phyloP scores from a whole-genome alignment of 2,888 invertebrate species.

The Nudaria mundana region DNA sequence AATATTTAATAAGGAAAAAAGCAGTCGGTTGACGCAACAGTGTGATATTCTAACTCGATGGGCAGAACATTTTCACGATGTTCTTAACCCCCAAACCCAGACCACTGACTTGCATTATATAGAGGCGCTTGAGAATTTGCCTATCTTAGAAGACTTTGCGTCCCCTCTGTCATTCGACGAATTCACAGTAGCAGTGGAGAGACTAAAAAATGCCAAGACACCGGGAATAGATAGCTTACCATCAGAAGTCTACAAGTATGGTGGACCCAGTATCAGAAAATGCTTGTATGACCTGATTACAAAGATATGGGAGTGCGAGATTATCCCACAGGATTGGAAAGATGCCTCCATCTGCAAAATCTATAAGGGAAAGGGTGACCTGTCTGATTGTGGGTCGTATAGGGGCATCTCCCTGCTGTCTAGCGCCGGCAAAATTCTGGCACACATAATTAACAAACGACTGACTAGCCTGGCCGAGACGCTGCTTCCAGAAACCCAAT shows the following conservation, averaged over 20 bases:
- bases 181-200: not conserved
- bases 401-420: too few species aligned
- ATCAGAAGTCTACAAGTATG: not conserved
- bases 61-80: not conserved
- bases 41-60: not conserved
- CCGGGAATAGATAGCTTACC: not conserved
- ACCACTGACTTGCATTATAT: not conserved
- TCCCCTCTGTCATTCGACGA: not conserved
- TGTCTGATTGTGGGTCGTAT: too few species aligned
- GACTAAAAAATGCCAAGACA: not conserved
- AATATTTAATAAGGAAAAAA: not conserved
- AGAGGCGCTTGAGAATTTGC: not conserved
- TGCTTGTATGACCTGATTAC: too few species aligned
- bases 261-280: not conserved
- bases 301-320: too few species aligned
- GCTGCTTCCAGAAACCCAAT: too few species aligned
- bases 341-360: too few species aligned
- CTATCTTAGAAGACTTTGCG: not conserved
- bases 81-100: not conserved
- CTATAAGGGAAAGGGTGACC: too few species aligned
- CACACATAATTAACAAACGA: too few species aligned
- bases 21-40: not conserved
- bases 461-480: too few species aligned
- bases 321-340: too few species aligned
- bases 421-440: too few species aligned